A percentile compares a stretch with the other conserved stretches of the same genome.
phyloP scores from a whole-genome alignment of 2,113 vertebrate genomes.

The Alaudala cheleensis region DNA sequence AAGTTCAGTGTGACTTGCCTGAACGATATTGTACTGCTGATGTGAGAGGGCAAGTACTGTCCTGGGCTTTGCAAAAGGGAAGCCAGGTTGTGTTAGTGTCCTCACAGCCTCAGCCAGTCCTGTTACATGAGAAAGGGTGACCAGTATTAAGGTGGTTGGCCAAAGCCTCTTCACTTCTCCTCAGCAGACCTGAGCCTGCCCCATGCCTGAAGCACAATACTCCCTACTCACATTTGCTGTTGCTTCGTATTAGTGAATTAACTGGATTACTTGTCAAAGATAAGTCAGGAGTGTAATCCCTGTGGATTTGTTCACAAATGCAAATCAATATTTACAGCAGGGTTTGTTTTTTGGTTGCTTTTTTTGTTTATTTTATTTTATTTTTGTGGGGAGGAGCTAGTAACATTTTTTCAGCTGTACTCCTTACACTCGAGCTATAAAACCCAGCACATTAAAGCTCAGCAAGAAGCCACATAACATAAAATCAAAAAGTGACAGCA shows the following conservation, averaged over 20 bases:
- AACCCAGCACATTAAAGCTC: conserved; percentile 8
- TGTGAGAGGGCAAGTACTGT: not conserved
- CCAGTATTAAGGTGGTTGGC: not conserved
- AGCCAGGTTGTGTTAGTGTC: accelerated
- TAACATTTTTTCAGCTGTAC: conserved; percentile 22
- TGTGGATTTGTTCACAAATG: conserved; percentile 1
- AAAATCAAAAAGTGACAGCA: conserved; percentile 22
- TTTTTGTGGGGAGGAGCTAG: not conserved
- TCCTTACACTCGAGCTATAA: conserved; percentile 41
- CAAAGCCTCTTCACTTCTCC: not conserved
- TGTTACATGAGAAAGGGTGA: not conserved
- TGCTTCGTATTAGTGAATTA: not conserved
- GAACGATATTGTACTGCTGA: not conserved
- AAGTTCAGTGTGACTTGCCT: not conserved
- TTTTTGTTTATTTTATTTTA: not conserved
- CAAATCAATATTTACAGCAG: not conserved
- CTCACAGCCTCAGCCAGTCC: not conserved
- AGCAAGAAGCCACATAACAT: not conserved
- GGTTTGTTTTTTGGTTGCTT: not conserved
- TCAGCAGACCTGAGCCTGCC: not conserved
- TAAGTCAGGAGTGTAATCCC: not conserved
- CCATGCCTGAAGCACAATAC: accelerated
- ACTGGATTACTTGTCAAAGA: accelerated
- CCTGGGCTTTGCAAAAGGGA: not conserved
- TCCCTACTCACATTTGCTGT: not conserved